phyloP scores from a whole-genome alignment of 2,797 vertebrate species.

The Siniperca undulata region DNA sequence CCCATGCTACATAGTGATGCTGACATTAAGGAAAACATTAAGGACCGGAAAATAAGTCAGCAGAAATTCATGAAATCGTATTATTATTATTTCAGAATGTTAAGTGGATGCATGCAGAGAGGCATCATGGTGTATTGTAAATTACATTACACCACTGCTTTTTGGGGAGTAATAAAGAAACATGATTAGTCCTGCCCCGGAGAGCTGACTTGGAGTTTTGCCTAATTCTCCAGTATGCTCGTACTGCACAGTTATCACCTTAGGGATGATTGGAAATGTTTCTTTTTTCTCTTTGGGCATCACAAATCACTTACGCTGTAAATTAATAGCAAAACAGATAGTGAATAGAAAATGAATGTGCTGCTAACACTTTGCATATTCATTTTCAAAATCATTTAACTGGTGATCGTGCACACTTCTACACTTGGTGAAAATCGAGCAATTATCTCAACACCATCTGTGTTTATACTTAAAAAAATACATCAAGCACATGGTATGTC shows the following conservation, averaged over 20 bases:
- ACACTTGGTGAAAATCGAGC: constrained; percentile 46
- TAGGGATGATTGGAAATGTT: constrained; percentile 76
- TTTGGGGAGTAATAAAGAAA: constrained; percentile 75
- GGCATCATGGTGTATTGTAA: constrained; percentile 64
- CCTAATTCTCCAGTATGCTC: constrained; percentile 74
- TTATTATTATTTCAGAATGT: constrained; percentile 68
- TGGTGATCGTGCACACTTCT: constrained; percentile 43
- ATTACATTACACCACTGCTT: constrained; percentile 68
- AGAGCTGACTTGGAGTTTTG: constrained; percentile 81
- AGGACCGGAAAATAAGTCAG: constrained; percentile 47
- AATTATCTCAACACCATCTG: constrained; percentile 60
- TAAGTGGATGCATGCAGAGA: constrained; percentile 68
- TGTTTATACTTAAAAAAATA: constrained; percentile 41
- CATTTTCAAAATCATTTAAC: constrained; percentile 63
- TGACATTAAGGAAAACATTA: constrained; percentile 55
- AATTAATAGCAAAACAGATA: constrained; percentile 78
- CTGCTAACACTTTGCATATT: constrained; percentile 61
- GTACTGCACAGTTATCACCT: constrained; percentile 75
- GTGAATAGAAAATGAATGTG: constrained; percentile 52
- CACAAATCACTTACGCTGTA: constrained; percentile 78
- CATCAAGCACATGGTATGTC: constrained; percentile 11
- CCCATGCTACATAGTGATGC: constrained; percentile 32
- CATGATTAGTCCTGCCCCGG: constrained; percentile 76
- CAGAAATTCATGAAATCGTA: constrained; percentile 60
- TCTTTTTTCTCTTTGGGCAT: constrained; percentile 71